phyloP scores from a whole-genome alignment of 2,113 vertebrate species.

The Meriones unguiculatus region DNA sequence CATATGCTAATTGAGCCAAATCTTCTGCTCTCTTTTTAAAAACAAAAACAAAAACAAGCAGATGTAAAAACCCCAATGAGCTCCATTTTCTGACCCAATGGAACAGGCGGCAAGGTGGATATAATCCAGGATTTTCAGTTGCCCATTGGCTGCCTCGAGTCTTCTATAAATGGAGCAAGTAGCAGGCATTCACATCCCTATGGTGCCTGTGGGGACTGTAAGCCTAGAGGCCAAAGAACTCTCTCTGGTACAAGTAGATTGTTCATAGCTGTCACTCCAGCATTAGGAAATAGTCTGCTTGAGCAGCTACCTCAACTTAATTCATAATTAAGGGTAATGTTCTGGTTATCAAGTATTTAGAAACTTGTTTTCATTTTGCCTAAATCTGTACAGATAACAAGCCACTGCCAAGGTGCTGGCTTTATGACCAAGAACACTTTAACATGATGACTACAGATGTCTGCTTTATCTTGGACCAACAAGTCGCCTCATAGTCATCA shows the following conservation, averaged over 20 bases:
- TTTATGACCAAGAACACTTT: background rate
- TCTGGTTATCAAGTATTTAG: background rate
- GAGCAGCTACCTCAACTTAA: background rate
- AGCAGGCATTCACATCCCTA: background rate
- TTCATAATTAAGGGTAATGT: background rate
- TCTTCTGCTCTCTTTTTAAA: background rate
- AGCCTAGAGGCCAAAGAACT: background rate
- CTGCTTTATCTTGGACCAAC: background rate
- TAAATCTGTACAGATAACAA: background rate
- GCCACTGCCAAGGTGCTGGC: background rate
- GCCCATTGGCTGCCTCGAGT: background rate
- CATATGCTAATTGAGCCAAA: background rate
- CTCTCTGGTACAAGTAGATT: conserved; percentile 1
- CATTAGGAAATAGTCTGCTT: background rate
- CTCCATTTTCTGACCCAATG: background rate
- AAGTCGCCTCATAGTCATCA: background rate
- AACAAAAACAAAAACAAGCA: background rate
- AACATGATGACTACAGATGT: background rate
- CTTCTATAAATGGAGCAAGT: background rate
- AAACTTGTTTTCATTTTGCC: conserved; percentile 16
- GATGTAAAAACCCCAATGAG: background rate
- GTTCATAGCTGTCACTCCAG: background rate
- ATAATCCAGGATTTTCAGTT: background rate
- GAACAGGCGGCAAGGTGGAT: background rate
- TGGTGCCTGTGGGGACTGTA: background rate